Conservation (phyloP, 2,113 vertebrate genomes). For the Etia nguti region DNA sequence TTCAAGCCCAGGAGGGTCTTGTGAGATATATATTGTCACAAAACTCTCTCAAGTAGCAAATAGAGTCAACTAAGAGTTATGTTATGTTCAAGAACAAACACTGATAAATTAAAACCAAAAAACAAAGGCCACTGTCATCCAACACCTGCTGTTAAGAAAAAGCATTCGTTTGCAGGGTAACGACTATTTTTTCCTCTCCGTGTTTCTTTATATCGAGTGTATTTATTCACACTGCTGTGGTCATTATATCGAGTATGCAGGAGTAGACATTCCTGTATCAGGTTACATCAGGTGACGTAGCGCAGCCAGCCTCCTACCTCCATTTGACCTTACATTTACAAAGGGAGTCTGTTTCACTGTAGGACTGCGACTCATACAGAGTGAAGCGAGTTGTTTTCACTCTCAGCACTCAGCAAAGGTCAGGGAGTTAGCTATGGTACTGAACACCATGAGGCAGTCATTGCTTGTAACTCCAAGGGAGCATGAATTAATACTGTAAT, state of each 20-base stretch:
- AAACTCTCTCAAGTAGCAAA: conserved; percentile 14
- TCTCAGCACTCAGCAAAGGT: background rate
- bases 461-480: background rate
- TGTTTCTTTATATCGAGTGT: background rate
- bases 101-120: background rate
- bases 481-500: background rate
- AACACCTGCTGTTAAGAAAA: background rate
- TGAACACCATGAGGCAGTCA: background rate
- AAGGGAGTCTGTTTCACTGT: conserved; percentile 10
- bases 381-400: background rate
- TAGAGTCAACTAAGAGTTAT: background rate
- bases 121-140: background rate
- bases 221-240: background rate
- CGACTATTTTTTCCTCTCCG: background rate
- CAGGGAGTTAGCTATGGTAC: background rate
- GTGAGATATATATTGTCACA: background rate
- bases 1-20: conserved; percentile 21
- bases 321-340: conserved; percentile 29
- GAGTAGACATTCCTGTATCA: background rate
- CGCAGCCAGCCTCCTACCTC: conserved; percentile 3
- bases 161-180: background rate
- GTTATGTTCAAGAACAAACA: conserved; percentile 18
- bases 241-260: background rate
- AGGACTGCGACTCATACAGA: background rate
- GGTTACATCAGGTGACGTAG: conserved; percentile 32